phyloP scores from a whole-genome alignment of 2,888 invertebrate genomes.

The Baccha elongata region DNA sequence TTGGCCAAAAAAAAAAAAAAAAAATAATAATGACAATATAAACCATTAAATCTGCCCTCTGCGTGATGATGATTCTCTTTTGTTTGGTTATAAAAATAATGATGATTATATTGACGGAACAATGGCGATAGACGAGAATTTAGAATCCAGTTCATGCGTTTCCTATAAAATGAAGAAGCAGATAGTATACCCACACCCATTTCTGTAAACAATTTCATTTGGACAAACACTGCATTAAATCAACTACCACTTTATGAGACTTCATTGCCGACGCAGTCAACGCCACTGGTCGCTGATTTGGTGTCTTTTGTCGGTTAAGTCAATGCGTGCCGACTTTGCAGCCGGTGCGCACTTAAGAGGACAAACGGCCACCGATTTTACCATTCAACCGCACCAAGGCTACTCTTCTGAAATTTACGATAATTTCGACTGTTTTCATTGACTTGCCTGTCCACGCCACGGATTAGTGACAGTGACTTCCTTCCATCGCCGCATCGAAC shows the following conservation, averaged over 20 bases:
- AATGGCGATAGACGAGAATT: conserved; percentile 62
- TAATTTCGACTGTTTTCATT: conserved; percentile 48
- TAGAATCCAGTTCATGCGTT: conserved; percentile 36
- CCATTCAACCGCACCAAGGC: conserved; percentile 29
- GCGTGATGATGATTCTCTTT: conserved; percentile 8
- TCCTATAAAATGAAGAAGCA: conserved; percentile 7
- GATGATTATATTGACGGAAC: conserved; percentile 57
- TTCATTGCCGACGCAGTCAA: background rate
- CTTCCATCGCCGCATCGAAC: no score
- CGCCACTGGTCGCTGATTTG: background rate
- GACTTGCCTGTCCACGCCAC: conserved; percentile 7
- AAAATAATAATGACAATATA: background rate
- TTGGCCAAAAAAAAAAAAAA: conserved; percentile 43
- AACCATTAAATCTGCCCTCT: background rate
- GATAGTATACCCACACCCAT: conserved; percentile 43
- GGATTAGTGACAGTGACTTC: conserved; percentile 32
- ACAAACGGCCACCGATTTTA: conserved; percentile 51
- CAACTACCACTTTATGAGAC: conserved; percentile 45
- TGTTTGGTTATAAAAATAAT: conserved; percentile 28
- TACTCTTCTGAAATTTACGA: conserved; percentile 65
- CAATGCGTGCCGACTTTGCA: background rate
- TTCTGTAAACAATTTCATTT: conserved; percentile 51
- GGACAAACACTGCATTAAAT: conserved; percentile 56
- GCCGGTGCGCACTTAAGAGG: conserved; percentile 39
- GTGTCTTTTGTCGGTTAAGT: conserved; percentile 50